phyloP scores from a whole-genome alignment of 1,140 invertebrate genomes.

The Aphis craccivora region DNA sequence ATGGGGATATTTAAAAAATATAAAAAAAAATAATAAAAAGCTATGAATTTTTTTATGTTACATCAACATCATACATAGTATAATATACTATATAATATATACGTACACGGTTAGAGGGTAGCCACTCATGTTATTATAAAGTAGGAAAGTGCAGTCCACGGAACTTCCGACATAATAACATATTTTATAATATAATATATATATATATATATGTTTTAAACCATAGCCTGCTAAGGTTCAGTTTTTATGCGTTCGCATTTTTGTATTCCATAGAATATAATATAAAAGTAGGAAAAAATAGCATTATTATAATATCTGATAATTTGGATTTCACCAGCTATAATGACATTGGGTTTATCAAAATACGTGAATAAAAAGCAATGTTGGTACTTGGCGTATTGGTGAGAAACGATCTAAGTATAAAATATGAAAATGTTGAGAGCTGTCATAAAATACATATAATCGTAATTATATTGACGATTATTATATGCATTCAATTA shows the following conservation, averaged over 20 bases:
- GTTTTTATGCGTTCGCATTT: neutral
- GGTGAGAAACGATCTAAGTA: neutral
- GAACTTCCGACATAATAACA: neutral
- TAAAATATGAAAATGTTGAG: neutral
- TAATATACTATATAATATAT: neutral
- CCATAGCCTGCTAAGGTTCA: neutral
- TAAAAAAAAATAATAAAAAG: neutral
- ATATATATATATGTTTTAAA: neutral
- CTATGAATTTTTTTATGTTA: slow-evolving; percentile 1
- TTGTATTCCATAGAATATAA: neutral
- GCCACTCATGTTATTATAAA: slow-evolving; percentile 8
- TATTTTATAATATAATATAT: neutral
- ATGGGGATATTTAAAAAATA: neutral
- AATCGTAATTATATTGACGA: neutral
- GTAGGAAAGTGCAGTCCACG: neutral
- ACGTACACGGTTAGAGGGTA: neutral
- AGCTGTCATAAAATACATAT: neutral
- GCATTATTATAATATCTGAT: neutral
- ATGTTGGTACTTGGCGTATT: neutral
- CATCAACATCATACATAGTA: slow-evolving; percentile 14
- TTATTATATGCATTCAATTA: neutral
- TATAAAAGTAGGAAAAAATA: neutral
- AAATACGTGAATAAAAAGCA: neutral
- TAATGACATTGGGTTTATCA: neutral
- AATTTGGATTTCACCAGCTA: neutral